These are phyloP conservation scores for Metopia argyrocephala DNA, from an alignment of 2,888 invertebrate genomes.

Conservation along the genomic window DNA sequence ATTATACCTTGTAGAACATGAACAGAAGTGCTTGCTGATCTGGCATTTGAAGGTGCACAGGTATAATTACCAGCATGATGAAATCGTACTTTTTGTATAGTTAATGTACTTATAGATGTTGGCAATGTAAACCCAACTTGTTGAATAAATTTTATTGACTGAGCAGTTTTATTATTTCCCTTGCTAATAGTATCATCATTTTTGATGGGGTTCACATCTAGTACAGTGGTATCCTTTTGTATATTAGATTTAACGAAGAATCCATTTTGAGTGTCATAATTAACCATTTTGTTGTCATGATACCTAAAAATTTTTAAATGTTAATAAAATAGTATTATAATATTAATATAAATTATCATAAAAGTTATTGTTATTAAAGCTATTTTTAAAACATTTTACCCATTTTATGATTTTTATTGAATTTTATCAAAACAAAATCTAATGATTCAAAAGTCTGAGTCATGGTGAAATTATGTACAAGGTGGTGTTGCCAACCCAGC, in stretches of 20 bases:
- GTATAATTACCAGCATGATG: constrained; percentile 89
- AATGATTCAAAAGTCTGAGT: no score
- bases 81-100: constrained; percentile 82
- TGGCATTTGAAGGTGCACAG: constrained; percentile 88
- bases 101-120: constrained; percentile 81
- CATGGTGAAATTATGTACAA: no score
- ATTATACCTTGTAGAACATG: constrained; percentile 84
- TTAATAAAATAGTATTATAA: neutral
- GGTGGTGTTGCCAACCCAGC: no score
- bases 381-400: no score
- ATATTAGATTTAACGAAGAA: constrained; percentile 75
- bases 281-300: constrained; percentile 90
- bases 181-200: constrained; percentile 39
- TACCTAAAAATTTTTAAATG: constrained; percentile 80
- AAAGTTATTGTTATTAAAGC: no score
- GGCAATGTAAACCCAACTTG: constrained; percentile 52
- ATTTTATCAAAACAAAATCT: no score
- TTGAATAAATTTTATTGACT: constrained; percentile 51
- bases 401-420: no score
- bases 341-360: no score
- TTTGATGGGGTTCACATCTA: constrained; percentile 63
- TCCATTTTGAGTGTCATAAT: constrained; percentile 88
- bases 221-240: constrained; percentile 67
- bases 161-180: constrained; percentile 62
- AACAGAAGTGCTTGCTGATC: constrained; percentile 86